Evolutionary conservation across 1,140 invertebrate genomes (phyloP).

Genomic region (Anoplolepis gracilipes): DNA sequence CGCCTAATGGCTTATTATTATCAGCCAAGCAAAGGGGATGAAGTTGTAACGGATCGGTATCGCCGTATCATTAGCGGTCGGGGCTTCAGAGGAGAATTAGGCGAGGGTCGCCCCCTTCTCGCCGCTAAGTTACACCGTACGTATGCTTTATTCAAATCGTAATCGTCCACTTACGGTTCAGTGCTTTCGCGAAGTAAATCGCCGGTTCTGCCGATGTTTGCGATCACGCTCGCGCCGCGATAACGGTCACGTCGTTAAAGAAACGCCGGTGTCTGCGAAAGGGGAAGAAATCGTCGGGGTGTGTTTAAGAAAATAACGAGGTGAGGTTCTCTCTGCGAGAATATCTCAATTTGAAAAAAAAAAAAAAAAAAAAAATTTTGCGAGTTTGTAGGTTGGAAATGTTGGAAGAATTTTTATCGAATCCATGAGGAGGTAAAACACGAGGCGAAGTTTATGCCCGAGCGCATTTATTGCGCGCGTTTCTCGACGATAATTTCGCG

Average conservation of each 20-base stretch:
- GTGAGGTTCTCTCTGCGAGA: background rate
- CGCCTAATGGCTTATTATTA: slow-evolving; percentile 65
- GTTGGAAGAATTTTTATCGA: background rate
- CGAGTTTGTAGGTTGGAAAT: background rate
- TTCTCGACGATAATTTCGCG: slow-evolving; percentile 17
- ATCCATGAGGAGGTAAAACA: background rate
- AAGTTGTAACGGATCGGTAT: slow-evolving; percentile 65
- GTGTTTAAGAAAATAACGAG: slow-evolving; percentile 7
- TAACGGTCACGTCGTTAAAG: background rate
- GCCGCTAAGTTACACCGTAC: background rate
- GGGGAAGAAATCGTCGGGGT: background rate
- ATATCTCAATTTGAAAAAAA: background rate
- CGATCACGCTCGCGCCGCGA: slow-evolving; percentile 46
- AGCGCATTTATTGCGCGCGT: background rate
- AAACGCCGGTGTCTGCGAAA: background rate
- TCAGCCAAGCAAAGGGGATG: slow-evolving; percentile 47
- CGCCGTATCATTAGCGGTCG: slow-evolving; percentile 52
- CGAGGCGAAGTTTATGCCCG: background rate
- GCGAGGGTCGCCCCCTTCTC: background rate
- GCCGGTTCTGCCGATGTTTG: slow-evolving; percentile 32
- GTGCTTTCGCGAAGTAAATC: slow-evolving; percentile 28
- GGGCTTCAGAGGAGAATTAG: slow-evolving; percentile 23
- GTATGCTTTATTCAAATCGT: slow-evolving; percentile 62
- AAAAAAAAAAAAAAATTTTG: background rate
- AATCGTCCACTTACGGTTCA: slow-evolving; percentile 61